Percentiles rank a stretch among this genome's conserved stretches.
phyloP scores from a whole-genome alignment of 2,888 invertebrate species.

The Acleris emargana region DNA sequence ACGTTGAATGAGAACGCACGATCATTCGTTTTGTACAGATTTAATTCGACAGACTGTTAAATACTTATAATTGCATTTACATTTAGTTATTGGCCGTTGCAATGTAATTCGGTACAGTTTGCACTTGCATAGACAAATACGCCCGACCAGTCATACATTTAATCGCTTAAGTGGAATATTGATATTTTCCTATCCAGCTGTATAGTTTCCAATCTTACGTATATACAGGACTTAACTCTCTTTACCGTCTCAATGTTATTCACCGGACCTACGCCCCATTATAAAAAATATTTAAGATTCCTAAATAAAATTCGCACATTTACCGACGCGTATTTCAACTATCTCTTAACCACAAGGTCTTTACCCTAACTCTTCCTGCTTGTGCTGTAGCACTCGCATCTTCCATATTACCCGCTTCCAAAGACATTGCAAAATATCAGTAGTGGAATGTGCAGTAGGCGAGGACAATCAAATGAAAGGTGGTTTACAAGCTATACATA shows the following conservation, averaged over 20 bases:
- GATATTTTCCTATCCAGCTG: constrained; percentile 47
- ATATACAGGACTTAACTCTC: constrained; percentile 73
- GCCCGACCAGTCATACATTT: constrained; percentile 25
- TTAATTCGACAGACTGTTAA: constrained; percentile 82
- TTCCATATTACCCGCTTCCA: not conserved
- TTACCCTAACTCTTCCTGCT: constrained; percentile 15
- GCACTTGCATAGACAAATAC: constrained; percentile 57
- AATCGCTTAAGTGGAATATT: constrained; percentile 48
- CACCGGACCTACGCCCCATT: constrained; percentile 63
- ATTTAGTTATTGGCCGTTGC: constrained; percentile 70
- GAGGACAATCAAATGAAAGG: constrained; percentile 25
- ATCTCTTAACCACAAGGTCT: constrained; percentile 59
- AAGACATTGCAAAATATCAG: not conserved
- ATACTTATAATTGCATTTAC: constrained; percentile 80
- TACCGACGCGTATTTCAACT: constrained; percentile 54
- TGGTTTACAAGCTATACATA: constrained; percentile 39
- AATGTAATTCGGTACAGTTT: constrained; percentile 74
- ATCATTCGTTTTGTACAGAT: constrained; percentile 79
- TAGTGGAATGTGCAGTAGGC: not conserved
- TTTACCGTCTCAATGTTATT: constrained; percentile 58
- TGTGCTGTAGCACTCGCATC: not conserved
- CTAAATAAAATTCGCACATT: constrained; percentile 69
- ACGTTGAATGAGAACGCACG: constrained; percentile 71
- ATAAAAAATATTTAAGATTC: constrained; percentile 69
- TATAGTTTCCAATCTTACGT: constrained; percentile 63